Percentiles rank a stretch among this genome's conserved stretches.
Conservation (phyloP, 1,140 invertebrate genomes). For the Atopsyche davidsoni region DNA sequence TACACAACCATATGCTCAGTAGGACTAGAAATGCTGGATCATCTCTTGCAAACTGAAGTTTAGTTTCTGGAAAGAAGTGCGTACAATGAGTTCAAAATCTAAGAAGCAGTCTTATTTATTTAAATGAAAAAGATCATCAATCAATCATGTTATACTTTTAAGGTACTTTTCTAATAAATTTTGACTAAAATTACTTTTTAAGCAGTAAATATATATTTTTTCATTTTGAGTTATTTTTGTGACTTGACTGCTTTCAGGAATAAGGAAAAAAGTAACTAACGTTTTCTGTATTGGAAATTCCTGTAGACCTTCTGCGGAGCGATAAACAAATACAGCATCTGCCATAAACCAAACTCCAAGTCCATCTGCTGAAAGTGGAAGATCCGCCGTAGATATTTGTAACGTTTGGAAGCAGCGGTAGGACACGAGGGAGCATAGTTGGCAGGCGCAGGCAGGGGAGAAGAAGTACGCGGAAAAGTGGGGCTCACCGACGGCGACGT, state of each 20-base stretch:
- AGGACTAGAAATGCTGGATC: slow-evolving; percentile 98
- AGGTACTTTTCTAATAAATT: background rate
- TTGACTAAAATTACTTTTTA: background rate
- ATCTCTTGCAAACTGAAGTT: slow-evolving; percentile 97
- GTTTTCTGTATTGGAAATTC: slow-evolving; percentile 98
- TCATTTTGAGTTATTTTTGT: no score
- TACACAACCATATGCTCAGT: slow-evolving; percentile 77
- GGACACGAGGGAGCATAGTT: slow-evolving; percentile 65
- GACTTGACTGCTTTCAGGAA: no score
- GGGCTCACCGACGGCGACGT: slow-evolving; percentile 55
- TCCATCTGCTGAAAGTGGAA: slow-evolving; percentile 98
- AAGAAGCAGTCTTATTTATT: background rate
- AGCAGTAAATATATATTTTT: no score
- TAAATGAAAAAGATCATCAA: background rate
- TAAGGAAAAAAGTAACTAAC: slow-evolving; percentile 53
- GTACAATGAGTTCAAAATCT: background rate
- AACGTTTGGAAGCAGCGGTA: slow-evolving; percentile 84
- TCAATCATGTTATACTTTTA: background rate
- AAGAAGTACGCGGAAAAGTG: slow-evolving; percentile 49
- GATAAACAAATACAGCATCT: slow-evolving; percentile 95
- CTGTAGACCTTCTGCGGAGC: slow-evolving; percentile 96
- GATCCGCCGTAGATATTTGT: slow-evolving; percentile 85
- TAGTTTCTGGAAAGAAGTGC: slow-evolving; percentile 74
- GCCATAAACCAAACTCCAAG: slow-evolving; percentile 98
- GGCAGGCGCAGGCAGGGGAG: slow-evolving; percentile 52